Base-by-base conservation (phyloP, 2,888 invertebrate species). In the Cryptus viduatorius region DNA sequence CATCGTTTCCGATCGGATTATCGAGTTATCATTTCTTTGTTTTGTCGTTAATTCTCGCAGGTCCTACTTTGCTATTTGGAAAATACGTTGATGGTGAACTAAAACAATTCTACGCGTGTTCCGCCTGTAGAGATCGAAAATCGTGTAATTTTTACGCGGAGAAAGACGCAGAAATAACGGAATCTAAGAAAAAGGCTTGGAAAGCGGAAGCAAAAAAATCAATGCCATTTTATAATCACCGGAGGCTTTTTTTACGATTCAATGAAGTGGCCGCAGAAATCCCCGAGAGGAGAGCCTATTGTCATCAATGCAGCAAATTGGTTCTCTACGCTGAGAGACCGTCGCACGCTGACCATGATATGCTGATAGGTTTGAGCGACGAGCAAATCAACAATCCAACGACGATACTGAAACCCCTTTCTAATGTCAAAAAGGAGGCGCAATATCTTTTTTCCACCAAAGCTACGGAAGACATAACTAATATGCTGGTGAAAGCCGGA, bases 371-470 rank as follows among this genome's bases (percentile, higher is more conserved):
- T 31, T 89, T 97, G 5, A 94, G 94, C 0, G 95, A 96, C 89
- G 94, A 96, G 85, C 94, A 95, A 85, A 92, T 97, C 29, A 89
- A 90, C 2, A 94, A 95, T 87, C 97, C 97, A 0, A 96, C 97
- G 0, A 94, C 95, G 78, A 95, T 98, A 90, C 92, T 98, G 10
- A 95, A 95, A 42, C 96, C 97, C 0, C 91, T 97, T 14, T 95
- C 96, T 65, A 95, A 97, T 94, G 95, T 97, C 71, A 96, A 97
- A 87, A 96, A 96, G 31, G 98, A 98, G 94, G 98, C 98, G 0
- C 98, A 98, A 93, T 98, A 97, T 93, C 95, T 98, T 88, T 98
- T 98, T 93, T 95, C 97, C 1, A 94, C 96, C 85, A 95, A 95
- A 85, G 95, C 97, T 37, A 95, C 96, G 4, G 90, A 94, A 12